Percentiles rank a stretch among this genome's conserved stretches.
Conservation (phyloP, 2,888 invertebrate genomes). For the Drosophila prolongata region DNA sequence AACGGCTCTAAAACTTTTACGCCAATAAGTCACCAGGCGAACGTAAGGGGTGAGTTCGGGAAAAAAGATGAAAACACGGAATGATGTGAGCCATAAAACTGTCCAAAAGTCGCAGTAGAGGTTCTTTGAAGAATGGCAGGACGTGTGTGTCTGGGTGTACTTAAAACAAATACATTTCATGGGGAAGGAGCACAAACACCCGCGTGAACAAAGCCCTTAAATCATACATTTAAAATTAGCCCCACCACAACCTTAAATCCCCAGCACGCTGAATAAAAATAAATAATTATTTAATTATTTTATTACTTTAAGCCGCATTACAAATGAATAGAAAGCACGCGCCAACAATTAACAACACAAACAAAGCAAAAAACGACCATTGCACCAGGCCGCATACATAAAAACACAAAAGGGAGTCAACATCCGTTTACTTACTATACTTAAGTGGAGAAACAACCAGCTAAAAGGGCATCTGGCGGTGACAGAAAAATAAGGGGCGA, state of each 20-base stretch:
- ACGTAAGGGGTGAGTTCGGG: conserved; percentile 8
- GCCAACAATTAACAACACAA: conserved; percentile 66
- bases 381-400: conserved; percentile 35
- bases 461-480: conserved; percentile 44
- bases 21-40: conserved; percentile 58
- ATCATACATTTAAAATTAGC: conserved; percentile 44
- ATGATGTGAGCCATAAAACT: conserved; percentile 60
- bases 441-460: conserved; percentile 14
- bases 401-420: conserved; percentile 14
- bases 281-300: conserved; percentile 79
- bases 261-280: conserved; percentile 34
- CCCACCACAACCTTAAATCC: neutral
- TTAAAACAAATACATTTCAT: conserved; percentile 35
- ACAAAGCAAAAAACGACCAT: conserved; percentile 45
- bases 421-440: conserved; percentile 28
- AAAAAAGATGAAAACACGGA: conserved; percentile 51
- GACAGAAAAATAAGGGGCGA: conserved; percentile 24
- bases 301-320: conserved; percentile 73
- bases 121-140: conserved; percentile 19
- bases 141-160: conserved; percentile 27
- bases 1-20: conserved; percentile 43
- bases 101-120: conserved; percentile 37
- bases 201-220: conserved; percentile 35
- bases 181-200: neutral
- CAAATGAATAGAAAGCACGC: conserved; percentile 74